Evolutionary conservation across 92 coral and sea anemone species (phyloP), one percentile per base, ranked within the genome.

Genomic region (Siderastrea siderea): DNA sequence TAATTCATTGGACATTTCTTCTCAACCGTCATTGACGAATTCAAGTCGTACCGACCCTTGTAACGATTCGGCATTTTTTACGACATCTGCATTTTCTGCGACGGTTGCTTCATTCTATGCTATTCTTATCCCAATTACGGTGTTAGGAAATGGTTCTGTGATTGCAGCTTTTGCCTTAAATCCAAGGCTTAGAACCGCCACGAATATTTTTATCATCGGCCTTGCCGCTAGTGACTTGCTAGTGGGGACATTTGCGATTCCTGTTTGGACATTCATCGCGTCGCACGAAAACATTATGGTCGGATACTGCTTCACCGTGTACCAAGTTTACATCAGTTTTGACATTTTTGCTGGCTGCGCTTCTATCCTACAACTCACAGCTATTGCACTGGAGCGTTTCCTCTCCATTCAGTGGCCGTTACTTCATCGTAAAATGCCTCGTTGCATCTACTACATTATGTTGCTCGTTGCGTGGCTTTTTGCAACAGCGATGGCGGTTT

Each of bases 321-420:
- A 95, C 76, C n/a, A 75, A 5, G 75, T 92, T 11, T 95, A 94
- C 60, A 82, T 95, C 26, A 78, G 96, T 61, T 57, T 96, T 61
- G 99, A 96, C 65, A 77, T 96, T 44, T 90, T 96, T 73, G 92
- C 96, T 6, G 98, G 99, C 46, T 93, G 96, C 75, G 99, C 99
- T 10, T 96, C 99, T 51, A 95, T 96, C 58, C 76, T 96, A 6
- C 99, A 96, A 77, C 94, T 96, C 15, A 96, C 99, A 65, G 93
- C 99, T 13, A 96, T 96, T 16, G 94, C 96, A 26, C 64, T 95
- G 62, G 99, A 96, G 88, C 88, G 99, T 60, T 92, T 92, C 68
- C 55, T 95, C 73, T 96, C 94, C 38, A 89, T 92, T 46, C 90
- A 92, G 8, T 90, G 95, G 68, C 99, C 98, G 16, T 86, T 93